Percentiles rank a stretch among this genome's conserved stretches.
These are phyloP conservation scores for Priocnemis perturbator DNA, from an alignment of 2,888 invertebrate genomes.

Conservation along the genomic window DNA sequence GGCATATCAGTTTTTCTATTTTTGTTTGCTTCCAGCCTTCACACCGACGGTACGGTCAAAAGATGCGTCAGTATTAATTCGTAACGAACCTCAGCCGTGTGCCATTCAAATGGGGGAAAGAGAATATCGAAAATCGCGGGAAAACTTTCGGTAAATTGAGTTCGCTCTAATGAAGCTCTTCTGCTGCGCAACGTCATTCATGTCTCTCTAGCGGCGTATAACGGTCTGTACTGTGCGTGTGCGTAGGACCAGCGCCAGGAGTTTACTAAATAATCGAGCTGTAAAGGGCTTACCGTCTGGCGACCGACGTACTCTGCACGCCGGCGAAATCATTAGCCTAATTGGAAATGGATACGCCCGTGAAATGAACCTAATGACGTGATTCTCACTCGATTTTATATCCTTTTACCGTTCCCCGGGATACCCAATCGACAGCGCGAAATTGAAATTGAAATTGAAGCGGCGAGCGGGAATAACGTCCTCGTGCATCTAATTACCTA, in stretches of 20 bases:
- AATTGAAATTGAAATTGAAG: no score
- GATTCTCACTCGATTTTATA: neutral
- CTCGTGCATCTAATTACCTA: no score
- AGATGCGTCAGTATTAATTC: conserved; percentile 11
- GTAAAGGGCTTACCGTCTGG: no score
- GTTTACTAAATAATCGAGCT: no score
- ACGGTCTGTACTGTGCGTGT: conserved; percentile 17
- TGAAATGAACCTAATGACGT: conserved; percentile 42
- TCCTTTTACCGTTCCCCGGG: no score
- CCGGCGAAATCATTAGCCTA: conserved; percentile 46
- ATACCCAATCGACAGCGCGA: no score
- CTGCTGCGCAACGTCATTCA: conserved; percentile 1
- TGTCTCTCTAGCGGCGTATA: conserved; percentile 11
- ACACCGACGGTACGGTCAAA: conserved; percentile 1
- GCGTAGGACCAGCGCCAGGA: no score
- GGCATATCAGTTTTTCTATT: no score
- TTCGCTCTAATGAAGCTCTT: conserved; percentile 9
- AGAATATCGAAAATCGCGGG: conserved; percentile 10
- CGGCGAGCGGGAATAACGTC: no score
- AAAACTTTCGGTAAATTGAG: conserved; percentile 9
- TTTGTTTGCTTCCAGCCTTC: no score
- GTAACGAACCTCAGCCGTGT: conserved; percentile 4
- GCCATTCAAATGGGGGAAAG: no score
- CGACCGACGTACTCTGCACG: conserved; percentile 8
- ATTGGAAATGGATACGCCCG: conserved; percentile 44